Evolutionary conservation across 2,888 invertebrate genomes (phyloP), one percentile per base, ranked within the genome.

Genomic region (Tholera decimalis): DNA sequence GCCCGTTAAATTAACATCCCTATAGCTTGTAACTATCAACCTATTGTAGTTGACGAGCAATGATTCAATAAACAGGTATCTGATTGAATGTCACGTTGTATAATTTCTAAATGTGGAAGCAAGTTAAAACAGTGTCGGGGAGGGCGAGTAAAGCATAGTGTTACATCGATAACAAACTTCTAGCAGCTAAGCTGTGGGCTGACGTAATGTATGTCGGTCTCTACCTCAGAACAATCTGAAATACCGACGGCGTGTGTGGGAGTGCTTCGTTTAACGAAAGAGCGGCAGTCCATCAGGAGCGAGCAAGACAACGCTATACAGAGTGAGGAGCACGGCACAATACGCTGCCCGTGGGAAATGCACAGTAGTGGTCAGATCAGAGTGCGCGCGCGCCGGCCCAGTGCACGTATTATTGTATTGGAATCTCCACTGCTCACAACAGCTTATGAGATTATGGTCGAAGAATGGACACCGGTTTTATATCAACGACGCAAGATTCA

Each of bases 311-410:
- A 67, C 71, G 90, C 90, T 91, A 91, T 91, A 85, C 85, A 65
- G 89, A 84, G 84, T 58, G 89, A 95, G 76, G 74, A 85, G 87
- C 79, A 84, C 82, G 74, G 88, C 79, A 70, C 78, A 87, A 84
- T 86, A 89, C 89, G 89, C 91, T 92, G 92, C 92, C 93, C 96
- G 96, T 96, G 96, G 96, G 95, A 96, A 96, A 93, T 96, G 95
- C 95, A 96, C 96, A 95, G 96, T 95, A 96, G 96, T 95, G 95
- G 95, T 94, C 95, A 93, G 95, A 94, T 92, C 93, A 92, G 93
- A 91, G 89, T 89, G 93, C 93, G 94, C 94, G 95, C 94, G 94
- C 96, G 95, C 94, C 94, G 93, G 92, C 94, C 95, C 95, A 93
- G 91, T 94, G 95, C 94, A 94, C 94, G 94, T 94, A 94, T 94